Evolutionary conservation across 2,113 vertebrate species (phyloP).

Genomic region (Gasterosteus aculeatus): DNA sequence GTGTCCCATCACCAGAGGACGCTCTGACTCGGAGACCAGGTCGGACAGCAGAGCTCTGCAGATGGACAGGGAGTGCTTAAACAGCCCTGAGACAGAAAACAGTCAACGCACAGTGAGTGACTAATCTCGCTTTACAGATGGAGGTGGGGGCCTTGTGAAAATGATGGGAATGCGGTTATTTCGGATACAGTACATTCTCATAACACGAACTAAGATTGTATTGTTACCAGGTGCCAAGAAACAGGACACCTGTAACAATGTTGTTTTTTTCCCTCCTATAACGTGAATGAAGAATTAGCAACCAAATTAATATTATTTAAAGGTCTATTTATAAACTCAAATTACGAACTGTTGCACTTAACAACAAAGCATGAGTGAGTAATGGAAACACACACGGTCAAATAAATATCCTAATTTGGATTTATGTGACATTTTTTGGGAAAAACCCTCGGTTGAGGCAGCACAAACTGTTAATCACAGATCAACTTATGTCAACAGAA

Average conservation of each 20-base stretch:
- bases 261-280: not conserved
- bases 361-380: not conserved
- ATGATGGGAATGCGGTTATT: not conserved
- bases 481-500: not conserved
- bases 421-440: not conserved
- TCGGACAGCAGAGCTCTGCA: conserved; percentile 95
- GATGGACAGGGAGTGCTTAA: conserved; percentile 96
- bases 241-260: not conserved
- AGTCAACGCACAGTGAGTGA: not conserved
- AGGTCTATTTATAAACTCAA: not conserved
- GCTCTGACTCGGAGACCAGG: conserved; percentile 88
- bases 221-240: not conserved
- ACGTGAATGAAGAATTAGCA: not conserved
- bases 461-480: not conserved
- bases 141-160: not conserved
- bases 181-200: not conserved
- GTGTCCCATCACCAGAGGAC: conserved; percentile 90
- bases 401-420: not conserved
- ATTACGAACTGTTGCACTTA: not conserved
- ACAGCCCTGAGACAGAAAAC: conserved; percentile 85
- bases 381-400: not conserved
- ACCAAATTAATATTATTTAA: not conserved
- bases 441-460: not conserved
- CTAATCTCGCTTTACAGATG: not conserved
- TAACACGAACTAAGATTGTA: not conserved